Conservation (phyloP, 2,888 invertebrate species). For the Troides oblongomaculatus region DNA sequence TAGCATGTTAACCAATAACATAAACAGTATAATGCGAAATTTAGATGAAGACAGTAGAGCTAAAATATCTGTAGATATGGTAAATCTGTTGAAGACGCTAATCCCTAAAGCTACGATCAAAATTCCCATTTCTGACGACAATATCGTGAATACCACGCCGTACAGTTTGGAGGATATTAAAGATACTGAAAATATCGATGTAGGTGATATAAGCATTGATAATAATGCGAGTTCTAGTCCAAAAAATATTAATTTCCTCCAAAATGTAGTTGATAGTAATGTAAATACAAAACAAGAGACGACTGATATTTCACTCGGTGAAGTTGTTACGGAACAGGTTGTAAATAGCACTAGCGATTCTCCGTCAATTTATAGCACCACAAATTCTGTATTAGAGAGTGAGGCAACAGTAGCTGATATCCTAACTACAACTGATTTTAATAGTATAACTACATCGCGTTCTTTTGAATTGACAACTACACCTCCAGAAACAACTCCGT, state of each 20-base stretch:
- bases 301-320: conserved; percentile 39
- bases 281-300: conserved; percentile 60
- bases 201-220: conserved; percentile 52
- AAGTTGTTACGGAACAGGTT: conserved; percentile 43
- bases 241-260: conserved; percentile 52
- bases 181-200: conserved; percentile 66
- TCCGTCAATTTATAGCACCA: conserved; percentile 41
- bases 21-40: conserved; percentile 66
- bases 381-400: conserved; percentile 40
- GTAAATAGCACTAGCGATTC: conserved; percentile 58
- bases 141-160: conserved; percentile 65
- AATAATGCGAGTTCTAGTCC: conserved; percentile 37
- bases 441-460: conserved; percentile 29
- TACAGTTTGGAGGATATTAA: conserved; percentile 75
- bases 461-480: conserved; percentile 30
- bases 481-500: conserved; percentile 27
- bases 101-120: conserved; percentile 71
- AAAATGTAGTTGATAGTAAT: conserved; percentile 54
- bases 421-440: conserved; percentile 9
- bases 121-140: conserved; percentile 58
- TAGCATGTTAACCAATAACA: conserved; percentile 76
- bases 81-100: conserved; percentile 72
- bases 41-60: conserved; percentile 71
- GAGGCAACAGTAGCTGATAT: conserved; percentile 24
- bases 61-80: conserved; percentile 76